Base-by-base conservation (phyloP, 2,113 vertebrate species). In the Lichenostomus cassidix region DNA sequence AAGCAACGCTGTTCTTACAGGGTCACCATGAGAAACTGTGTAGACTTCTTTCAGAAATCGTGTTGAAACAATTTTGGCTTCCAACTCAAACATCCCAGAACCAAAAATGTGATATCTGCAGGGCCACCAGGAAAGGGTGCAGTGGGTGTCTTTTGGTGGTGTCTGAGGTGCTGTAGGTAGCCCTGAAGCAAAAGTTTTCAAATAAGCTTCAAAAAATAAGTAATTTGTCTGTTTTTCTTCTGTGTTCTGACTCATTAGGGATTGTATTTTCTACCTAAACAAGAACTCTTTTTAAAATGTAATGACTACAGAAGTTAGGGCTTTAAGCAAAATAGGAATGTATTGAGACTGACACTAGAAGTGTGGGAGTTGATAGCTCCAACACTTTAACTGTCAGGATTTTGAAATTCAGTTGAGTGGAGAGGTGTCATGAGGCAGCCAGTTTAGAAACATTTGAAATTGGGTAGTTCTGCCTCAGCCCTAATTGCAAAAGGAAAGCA, bases 401-500 rank as follows among this genome's bases (percentile, higher is more conserved):
- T 94, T 93, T 89, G 63, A 86, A 94, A 91, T 75, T 84, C 55
- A 79, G 46, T 84, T 67, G 91, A 97, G 94, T 67, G 17, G 64
- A 96, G 95, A 96, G 92, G 78, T 95, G 93, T 97, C 87, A 63
- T 62, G 74, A 97, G 89, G 93, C 94, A 97, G 95, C 78, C 86
- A 92, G 95, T 96, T 98, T 90, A 94, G 90, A 95, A 94, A 93
- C 89, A 93, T 97, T 98, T 96, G 85, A 97, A 97, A 96, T 73
- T 82, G 76, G 90, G 87, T 97, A 90, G 95, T 85, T 94, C 93
- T 95, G 67, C 95, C 62, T 69, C 64, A 53, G 76, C 39, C 41
- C 23, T 87, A 60, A 74, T 23, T 92, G 73, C 67, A 63, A 82
- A 80, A 35, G 28, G 69, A 74, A 91, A 58, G 76, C 89, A 94